Conservation (phyloP, 1,140 invertebrate genomes). For the Sminthurides bifidus region DNA sequence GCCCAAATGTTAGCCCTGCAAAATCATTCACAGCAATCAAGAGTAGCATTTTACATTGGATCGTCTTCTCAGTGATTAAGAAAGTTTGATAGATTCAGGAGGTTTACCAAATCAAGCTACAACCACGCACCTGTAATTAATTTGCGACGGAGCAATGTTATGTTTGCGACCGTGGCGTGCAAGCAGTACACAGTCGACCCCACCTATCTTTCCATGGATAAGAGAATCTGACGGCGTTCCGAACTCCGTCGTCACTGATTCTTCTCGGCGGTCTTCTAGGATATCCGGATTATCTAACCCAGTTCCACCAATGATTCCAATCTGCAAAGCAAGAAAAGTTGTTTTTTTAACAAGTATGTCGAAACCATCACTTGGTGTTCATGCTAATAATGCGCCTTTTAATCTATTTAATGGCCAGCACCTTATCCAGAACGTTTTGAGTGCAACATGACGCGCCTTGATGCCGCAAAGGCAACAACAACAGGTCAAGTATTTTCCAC, state of each 20-base stretch:
- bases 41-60: neutral
- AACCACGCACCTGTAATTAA: conserved; percentile 65
- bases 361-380: no score
- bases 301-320: conserved; percentile 91
- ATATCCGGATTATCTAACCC: conserved; percentile 78
- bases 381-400: no score
- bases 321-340: conserved; percentile 43
- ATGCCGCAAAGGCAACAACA: no score
- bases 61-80: neutral
- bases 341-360: no score
- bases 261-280: conserved; percentile 54
- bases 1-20: conserved; percentile 87
- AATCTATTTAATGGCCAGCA: no score
- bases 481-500: no score
- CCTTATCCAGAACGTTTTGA: no score
- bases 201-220: conserved; percentile 61
- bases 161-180: conserved; percentile 84
- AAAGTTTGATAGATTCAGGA: neutral
- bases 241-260: conserved; percentile 61
- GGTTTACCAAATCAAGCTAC: neutral
- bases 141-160: conserved; percentile 59
- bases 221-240: conserved; percentile 73
- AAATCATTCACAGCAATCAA: neutral
- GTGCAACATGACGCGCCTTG: no score
- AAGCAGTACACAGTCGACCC: conserved; percentile 65